phyloP scores from a whole-genome alignment of 2,113 vertebrate species.

The Eclectus roratus region DNA sequence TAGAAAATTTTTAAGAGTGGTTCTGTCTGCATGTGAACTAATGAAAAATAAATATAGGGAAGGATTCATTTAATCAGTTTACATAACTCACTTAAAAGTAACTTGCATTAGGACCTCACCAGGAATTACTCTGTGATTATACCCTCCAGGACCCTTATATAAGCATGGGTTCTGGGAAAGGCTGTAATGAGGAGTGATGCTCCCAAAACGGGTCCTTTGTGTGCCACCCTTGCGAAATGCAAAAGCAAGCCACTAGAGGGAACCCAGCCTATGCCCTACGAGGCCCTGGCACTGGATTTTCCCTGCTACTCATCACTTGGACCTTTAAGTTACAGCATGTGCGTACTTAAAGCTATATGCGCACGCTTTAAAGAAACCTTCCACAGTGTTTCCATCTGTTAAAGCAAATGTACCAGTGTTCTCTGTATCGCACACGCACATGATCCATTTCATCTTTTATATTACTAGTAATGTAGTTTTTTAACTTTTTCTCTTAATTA shows the following conservation, averaged over 20 bases:
- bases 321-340: background rate
- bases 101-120: conserved; percentile 18
- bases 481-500: background rate
- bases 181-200: background rate
- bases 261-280: rapidly evolving
- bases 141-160: background rate
- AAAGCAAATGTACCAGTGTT: background rate
- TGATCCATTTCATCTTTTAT: rapidly evolving
- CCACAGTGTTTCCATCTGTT: background rate
- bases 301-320: rapidly evolving
- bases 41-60: background rate
- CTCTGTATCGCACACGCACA: rapidly evolving
- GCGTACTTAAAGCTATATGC: rapidly evolving
- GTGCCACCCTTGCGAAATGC: background rate
- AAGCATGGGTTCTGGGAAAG: background rate
- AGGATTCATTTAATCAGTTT: conserved; percentile 32
- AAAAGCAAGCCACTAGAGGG: background rate
- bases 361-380: background rate
- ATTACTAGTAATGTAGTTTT: background rate
- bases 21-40: background rate
- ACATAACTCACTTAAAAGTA: conserved; percentile 30
- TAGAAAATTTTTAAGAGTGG: background rate
- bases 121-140: background rate
- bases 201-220: rapidly evolving
- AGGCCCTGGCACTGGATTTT: background rate